Base-by-base conservation (phyloP, 2,113 vertebrate species). In the Apaloderma vittatum region DNA sequence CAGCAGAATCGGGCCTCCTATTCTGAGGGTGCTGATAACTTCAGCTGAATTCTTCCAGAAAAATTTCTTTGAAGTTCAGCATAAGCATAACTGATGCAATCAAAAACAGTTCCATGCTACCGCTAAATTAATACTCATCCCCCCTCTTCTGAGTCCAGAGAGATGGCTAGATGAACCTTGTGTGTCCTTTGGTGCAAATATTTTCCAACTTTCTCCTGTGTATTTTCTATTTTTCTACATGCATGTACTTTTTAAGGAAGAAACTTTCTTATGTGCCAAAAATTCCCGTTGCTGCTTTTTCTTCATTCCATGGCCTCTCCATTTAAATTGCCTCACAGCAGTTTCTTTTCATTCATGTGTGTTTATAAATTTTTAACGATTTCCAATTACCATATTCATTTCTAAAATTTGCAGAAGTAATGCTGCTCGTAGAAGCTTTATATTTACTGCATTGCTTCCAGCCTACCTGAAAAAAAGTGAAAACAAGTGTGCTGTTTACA, bases 311-410 rank as follows among this genome's bases (percentile, higher is more conserved):
- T 27, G 67, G 29, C 67, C 90, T 34, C 81, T 93, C 51, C 52
- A 27, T 93, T 92, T 90, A 87, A 96, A 85, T 78, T 59, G 57
- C 72, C 66, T 74, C 78, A 29, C 70, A 86, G 86, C 46, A 93
- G 61, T 58, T 87, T 73, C 66, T 90, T 96, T 92, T 43, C 81
- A 73, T 61, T 88, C 58, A 70, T n/a, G 9, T 61, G 3, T 7
- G 71, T 90, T 92, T 91, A 85, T 86, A 77, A 34, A 67, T 86
- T 83, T 96, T 92, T 88, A 86, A 86, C 58, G 58, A 68, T 84
- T 97, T 94, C 74, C 46, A 63, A 43, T 94, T 81, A 74, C 51
- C 68, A 51, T 89, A 61, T 73, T 79, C 4, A 75, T 91, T 88
- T 90, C 54, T 66, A 67, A 93, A 94, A 82, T 63, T 70, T 86